These are phyloP conservation scores for Cervus canadensis DNA, from an alignment of 2,113 vertebrate species.

Conservation along the genomic window DNA sequence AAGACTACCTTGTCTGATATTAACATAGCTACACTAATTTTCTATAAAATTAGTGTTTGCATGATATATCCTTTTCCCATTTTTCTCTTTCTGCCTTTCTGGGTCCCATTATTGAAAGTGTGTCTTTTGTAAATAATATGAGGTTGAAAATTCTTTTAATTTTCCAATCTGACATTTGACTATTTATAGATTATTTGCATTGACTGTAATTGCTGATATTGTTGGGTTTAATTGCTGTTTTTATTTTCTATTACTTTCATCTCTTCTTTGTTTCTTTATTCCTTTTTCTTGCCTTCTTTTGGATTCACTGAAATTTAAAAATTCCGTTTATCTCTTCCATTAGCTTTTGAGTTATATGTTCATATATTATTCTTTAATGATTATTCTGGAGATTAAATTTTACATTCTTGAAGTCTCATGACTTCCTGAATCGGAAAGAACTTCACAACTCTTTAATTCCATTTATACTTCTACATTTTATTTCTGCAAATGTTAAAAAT, in stretches of 20 bases:
- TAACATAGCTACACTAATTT: no score
- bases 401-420: neutral
- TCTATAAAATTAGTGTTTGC: no score
- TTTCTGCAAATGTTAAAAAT: neutral
- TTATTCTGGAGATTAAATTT: neutral
- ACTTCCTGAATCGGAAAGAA: neutral
- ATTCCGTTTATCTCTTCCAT: neutral
- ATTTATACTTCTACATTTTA: neutral
- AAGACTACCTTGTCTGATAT: neutral
- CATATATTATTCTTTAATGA: neutral
- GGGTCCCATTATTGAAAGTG: neutral
- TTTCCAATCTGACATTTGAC: neutral
- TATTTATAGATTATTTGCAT: neutral
- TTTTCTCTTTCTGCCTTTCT: neutral
- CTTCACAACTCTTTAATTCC: neutral
- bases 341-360: neutral
- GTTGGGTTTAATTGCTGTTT: neutral
- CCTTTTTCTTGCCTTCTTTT: neutral
- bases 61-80: neutral
- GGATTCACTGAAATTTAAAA: neutral
- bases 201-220: neutral
- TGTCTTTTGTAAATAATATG: neutral
- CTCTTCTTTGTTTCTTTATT: neutral
- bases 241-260: neutral
- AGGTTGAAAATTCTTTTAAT: neutral